Base-by-base conservation (phyloP, 2,888 invertebrate genomes). In the Iselma pallidipennis region DNA sequence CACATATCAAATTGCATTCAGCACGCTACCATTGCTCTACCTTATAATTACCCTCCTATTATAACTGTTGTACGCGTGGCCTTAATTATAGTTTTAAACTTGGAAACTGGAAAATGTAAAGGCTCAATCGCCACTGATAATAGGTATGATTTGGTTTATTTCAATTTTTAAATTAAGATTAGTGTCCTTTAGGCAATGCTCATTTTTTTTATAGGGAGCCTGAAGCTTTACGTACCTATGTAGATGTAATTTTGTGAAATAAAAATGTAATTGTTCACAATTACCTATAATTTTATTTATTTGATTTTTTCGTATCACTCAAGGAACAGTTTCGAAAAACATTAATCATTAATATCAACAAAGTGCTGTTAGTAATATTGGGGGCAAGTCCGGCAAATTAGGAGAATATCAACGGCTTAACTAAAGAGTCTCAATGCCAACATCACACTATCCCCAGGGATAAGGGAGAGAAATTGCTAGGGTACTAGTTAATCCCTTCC, bases 371-470 rank as follows among this genome's bases (percentile, higher is more conserved):
- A 67, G 71, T 77, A 75, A 76, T 76, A 72, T 72, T 66, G 59
- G 61, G 71, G 73, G 74, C 72, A 71, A 76, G 77, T 78, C 77
- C 78, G 65, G 77, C 76, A 78, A 78, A 78, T 78, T 78, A 77
- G 76, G 70, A 74, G 73, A 74, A 77, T 74, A 77, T 78, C 76
- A 77, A 77, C 73, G 77, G 77, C 73, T 77, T 77, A 76, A 70
- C 74, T 72, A 72, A 74, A 76, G 74, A 75, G 75, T 74, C 68
- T 65, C 67, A 68, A 72, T 71, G 71, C 68, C 65, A 54, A 69
- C 72, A 75, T 73, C 71, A 70, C 69, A 61, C 67, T 59, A 63
- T 68, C 74, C 74, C 71, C 55, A 19, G 69, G 73, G 74, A 71
- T 65, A 65, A 67, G 69, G 71, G 71, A 65, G 69, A 54, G 69